Base-by-base conservation (phyloP, 2,797 vertebrate genomes). In the Heliangelus exortis region DNA sequence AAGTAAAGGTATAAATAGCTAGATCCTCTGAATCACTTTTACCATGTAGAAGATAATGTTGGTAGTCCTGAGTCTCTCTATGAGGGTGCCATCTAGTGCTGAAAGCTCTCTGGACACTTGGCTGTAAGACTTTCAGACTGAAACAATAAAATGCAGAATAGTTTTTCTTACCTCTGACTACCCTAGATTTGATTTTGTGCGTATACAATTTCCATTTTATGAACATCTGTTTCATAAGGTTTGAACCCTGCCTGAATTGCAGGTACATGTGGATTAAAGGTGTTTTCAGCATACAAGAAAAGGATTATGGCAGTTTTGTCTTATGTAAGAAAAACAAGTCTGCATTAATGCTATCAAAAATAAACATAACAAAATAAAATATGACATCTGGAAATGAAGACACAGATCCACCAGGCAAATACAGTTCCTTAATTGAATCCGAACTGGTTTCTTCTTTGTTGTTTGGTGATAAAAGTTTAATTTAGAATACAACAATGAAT, bases 11-110 rank as follows among this genome's bases (percentile, higher is more conserved):
- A 10, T 48, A 51, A 87, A 29, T 0, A 1, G 3, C 15, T 51
- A 91, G 21, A 48, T 71, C 58, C 53, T 79, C 15, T 0, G 3
- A 80, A 71, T 92, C 33, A 11, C 34, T 62, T 89, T 13, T 31
- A 17, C 0, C 0, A 9, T 50, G 15, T n/a, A 50, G 28, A 51
- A 22, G 34, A 15, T 55, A 31, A 12, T 58, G 79, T 58, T 67
- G 29, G 48, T 79, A 8, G 12, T 84, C 34, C n/a, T 8, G 7
- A 41, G 71, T 54, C 26, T 77, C 58, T 78, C 71, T 87, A 7
- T 89, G 84, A 94, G 83, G 26, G 36, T 55, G 84, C 89, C 90
- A 95, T 92, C 89, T 95, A 84, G 91, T 90, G 95, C 93, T 81
- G 43, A 82, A 63, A 76, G 63, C 22, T 86, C 34, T 45, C 39